phyloP scores from a whole-genome alignment of 2,797 vertebrate species.

The Megaceryle alcyon region DNA sequence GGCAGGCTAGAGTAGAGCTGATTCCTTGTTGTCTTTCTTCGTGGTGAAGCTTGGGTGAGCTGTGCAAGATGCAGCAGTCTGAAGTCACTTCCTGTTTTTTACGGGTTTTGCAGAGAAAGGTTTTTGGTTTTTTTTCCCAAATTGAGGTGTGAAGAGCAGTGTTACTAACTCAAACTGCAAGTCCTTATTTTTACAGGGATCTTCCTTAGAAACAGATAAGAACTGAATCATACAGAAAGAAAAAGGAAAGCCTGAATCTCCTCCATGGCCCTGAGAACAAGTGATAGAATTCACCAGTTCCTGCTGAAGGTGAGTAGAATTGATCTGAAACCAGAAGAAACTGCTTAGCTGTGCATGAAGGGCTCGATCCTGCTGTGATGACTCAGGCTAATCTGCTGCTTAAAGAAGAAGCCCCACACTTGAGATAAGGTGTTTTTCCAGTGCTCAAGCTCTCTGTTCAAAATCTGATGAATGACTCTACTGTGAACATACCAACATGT shows the following conservation, averaged over 20 bases:
- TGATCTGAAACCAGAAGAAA: constrained; percentile 12
- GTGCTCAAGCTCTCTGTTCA: not conserved
- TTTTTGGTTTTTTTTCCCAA: not conserved
- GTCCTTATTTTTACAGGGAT: not conserved
- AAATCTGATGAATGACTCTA: not conserved
- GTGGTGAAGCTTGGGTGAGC: not conserved
- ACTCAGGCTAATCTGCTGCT: not conserved
- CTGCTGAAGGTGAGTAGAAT: not conserved
- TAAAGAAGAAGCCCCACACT: not conserved
- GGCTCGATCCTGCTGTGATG: not conserved
- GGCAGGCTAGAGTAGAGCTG: not conserved
- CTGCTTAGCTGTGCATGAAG: constrained; percentile 20
- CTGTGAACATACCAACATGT: accelerated
- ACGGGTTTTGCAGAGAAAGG: not conserved
- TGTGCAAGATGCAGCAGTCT: not conserved
- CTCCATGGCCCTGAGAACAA: not conserved
- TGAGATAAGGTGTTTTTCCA: not conserved
- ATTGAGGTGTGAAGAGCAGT: not conserved
- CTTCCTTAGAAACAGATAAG: not conserved
- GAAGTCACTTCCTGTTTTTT: constrained; percentile 3
- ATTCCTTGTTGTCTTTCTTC: accelerated
- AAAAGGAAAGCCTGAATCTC: not conserved
- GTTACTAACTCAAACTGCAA: not conserved
- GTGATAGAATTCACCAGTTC: not conserved
- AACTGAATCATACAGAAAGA: not conserved